Evolutionary conservation across 2,797 vertebrate genomes (phyloP), one percentile per base, ranked within the genome.

Genomic region (Rhinatrema bivittatum): DNA sequence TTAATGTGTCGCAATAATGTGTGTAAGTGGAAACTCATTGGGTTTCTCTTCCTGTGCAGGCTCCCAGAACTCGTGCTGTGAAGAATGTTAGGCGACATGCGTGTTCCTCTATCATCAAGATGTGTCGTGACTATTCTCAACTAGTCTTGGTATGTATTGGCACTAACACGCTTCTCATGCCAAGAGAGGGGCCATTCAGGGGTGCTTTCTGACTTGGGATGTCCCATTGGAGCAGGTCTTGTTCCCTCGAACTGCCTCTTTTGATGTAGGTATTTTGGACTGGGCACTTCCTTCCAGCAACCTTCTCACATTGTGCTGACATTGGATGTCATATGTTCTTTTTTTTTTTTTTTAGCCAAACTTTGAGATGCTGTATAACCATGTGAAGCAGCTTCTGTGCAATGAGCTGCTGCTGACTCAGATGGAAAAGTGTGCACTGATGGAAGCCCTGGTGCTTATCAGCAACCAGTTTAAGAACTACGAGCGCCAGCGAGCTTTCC

Each of bases 391-490:
- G 46, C 76, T 98, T 47, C 86, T 94, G 24, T 81, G 84, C 7
- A 82, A 79, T 3, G 87, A 92, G 32, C 47, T 82, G 7, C 70
- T 75, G 18, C 76, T 95, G 55, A 91, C 89, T 0, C 89, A 90
- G 60, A 84, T 97, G 90, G 95, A 98, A 70, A 97, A 93, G 31
- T 89, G 86, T 42, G 79, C 94, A 1, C 80, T 98, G 43, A 89
- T 98, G 74, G 96, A 99, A 68, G 87, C 91, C 6, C 75, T 98
- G 20, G 91, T 98, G 53, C 88, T 98, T 48, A 85, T 94, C 73
- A 97, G 92, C 60, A 99, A 99, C 74, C 89, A 97, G 21, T 94
- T 99, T 59, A 94, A 96, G 72, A 87, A 91, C 73, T 98, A 88
- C 9, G 78, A 78, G 35, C 87, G 88, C 48, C 94, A 99, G 74